A percentile compares a stretch with the other conserved stretches of the same genome.
These are phyloP conservation scores for Empidonax traillii DNA, from an alignment of 2,113 vertebrate genomes.

Conservation along the genomic window DNA sequence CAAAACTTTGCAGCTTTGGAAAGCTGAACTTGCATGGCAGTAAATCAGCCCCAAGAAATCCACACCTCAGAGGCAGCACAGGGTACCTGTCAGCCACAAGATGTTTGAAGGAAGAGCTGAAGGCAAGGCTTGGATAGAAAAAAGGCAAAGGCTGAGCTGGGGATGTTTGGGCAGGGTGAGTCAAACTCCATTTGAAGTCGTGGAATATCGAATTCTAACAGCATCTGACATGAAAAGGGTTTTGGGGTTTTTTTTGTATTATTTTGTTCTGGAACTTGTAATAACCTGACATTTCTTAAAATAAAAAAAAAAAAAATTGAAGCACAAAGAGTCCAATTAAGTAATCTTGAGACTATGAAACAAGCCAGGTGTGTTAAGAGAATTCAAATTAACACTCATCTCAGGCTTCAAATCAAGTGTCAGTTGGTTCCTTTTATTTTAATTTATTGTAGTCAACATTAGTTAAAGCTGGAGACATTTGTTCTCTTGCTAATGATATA, in stretches of 20 bases:
- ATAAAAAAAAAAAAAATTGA: background rate
- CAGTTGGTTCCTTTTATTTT: slow-evolving; percentile 35
- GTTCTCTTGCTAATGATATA: slow-evolving; percentile 44
- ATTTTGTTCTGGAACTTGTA: slow-evolving; percentile 18
- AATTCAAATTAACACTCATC: slow-evolving; percentile 41
- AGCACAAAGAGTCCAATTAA: slow-evolving; percentile 16
- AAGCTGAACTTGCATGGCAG: background rate
- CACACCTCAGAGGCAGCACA: background rate
- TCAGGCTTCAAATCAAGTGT: slow-evolving; percentile 37
- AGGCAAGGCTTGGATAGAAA: background rate
- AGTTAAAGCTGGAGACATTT: slow-evolving; percentile 56
- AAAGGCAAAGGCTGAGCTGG: background rate
- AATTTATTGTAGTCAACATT: slow-evolving; percentile 46
- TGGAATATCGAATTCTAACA: background rate
- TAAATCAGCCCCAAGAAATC: background rate
- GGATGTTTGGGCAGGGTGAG: background rate
- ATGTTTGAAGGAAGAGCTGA: background rate
- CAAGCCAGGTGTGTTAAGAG: background rate
- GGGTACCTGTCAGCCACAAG: background rate
- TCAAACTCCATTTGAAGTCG: background rate
- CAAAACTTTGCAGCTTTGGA: background rate
- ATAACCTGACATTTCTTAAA: slow-evolving; percentile 35
- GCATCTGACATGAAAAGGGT: background rate
- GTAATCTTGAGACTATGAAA: background rate
- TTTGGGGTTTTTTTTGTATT: background rate